A percentile compares a stretch with the other conserved stretches of the same genome.
Evolutionary conservation across 2,888 invertebrate genomes (phyloP).

Genomic region (Drosophila differens): DNA sequence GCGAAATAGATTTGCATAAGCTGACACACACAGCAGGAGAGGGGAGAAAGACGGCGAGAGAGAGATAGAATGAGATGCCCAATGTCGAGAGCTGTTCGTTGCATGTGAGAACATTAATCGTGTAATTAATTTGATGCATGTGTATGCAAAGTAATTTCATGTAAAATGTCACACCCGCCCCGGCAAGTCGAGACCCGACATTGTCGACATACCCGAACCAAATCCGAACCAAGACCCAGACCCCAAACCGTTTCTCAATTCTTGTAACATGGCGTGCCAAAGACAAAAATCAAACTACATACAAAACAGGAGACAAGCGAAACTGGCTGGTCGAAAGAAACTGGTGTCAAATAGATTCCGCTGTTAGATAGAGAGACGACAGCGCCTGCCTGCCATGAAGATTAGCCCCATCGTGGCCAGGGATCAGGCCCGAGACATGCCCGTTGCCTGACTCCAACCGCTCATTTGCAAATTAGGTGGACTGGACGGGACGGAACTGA

Average conservation of each 20-base stretch:
- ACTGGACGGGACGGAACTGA: not conserved
- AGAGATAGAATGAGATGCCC: slow-evolving; percentile 16
- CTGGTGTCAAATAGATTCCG: slow-evolving; percentile 77
- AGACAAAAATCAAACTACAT: slow-evolving; percentile 74
- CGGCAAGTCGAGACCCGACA: slow-evolving; percentile 13
- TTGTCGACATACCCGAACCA: slow-evolving; percentile 3
- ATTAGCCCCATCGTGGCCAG: slow-evolving; percentile 71
- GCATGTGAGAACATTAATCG: slow-evolving; percentile 85
- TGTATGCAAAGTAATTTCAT: slow-evolving; percentile 85
- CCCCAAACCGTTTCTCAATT: slow-evolving; percentile 22
- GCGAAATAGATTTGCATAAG: slow-evolving; percentile 79
- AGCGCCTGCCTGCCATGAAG: slow-evolving; percentile 53
- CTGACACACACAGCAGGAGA: slow-evolving; percentile 34
- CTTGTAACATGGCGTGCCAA: slow-evolving; percentile 53
- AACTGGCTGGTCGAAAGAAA: slow-evolving; percentile 18
- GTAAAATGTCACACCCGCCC: slow-evolving; percentile 81
- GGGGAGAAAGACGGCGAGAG: not conserved
- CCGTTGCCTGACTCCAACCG: slow-evolving; percentile 36
- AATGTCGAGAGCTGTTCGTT: slow-evolving; percentile 42
- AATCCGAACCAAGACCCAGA: slow-evolving; percentile 16
- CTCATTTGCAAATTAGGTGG: slow-evolving; percentile 75
- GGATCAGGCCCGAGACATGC: slow-evolving; percentile 47
- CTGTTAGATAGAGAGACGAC: slow-evolving; percentile 69
- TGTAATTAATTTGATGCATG: slow-evolving; percentile 86
- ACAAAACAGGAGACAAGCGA: slow-evolving; percentile 40